phyloP scores from a whole-genome alignment of 2,888 invertebrate species.

The Drosophila affinis region DNA sequence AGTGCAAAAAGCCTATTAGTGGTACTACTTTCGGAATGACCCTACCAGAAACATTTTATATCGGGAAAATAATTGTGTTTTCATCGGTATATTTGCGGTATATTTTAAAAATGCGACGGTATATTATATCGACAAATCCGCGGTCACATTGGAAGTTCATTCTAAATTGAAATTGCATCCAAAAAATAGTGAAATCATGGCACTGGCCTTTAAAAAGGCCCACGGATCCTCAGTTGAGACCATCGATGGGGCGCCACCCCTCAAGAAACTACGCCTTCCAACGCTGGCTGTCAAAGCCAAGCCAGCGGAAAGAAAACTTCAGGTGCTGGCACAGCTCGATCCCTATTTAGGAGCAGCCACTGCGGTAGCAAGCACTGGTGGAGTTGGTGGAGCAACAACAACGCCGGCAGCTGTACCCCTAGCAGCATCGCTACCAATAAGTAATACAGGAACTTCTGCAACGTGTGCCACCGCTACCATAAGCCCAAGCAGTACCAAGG shows the following conservation, averaged over 20 bases:
- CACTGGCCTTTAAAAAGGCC: constrained; percentile 58
- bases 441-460: not conserved
- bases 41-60: too few species aligned
- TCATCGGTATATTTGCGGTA: too few species aligned
- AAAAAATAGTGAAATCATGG: constrained; percentile 42
- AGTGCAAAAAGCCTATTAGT: too few species aligned
- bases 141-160: not conserved
- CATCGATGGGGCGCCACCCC: constrained; percentile 51
- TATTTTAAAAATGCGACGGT: too few species aligned
- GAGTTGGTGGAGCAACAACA: not conserved
- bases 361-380: not conserved
- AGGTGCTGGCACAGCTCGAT: constrained; percentile 66
- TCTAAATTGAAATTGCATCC: not conserved
- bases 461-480: not conserved
- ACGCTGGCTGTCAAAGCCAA: constrained; percentile 41
- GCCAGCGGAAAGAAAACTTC: constrained; percentile 61
- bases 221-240: constrained; percentile 60
- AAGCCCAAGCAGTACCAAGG: constrained; percentile 52
- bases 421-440: not conserved
- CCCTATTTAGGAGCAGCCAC: constrained; percentile 39
- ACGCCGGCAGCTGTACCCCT: not conserved
- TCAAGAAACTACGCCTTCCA: constrained; percentile 80
- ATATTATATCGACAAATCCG: too few species aligned
- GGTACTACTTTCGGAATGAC: too few species aligned
- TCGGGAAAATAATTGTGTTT: too few species aligned